Percentiles rank a stretch among this genome's conserved stretches.
Evolutionary conservation across 2,113 vertebrate genomes (phyloP).

Genomic region (Psilopogon haemacephalus): DNA sequence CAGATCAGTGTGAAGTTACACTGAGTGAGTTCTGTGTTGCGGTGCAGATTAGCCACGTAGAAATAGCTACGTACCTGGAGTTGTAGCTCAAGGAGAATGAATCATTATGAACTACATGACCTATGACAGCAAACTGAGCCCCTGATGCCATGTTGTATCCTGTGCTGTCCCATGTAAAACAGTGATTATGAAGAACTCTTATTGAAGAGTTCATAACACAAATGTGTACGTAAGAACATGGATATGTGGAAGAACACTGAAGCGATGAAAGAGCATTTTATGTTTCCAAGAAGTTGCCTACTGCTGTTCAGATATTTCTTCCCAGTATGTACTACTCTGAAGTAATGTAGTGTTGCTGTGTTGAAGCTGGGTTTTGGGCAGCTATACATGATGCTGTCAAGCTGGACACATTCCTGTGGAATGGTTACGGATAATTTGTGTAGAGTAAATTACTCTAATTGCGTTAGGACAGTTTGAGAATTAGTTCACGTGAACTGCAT

Average conservation of each 20-base stretch:
- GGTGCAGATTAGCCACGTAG: background rate
- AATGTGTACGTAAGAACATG: background rate
- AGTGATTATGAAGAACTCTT: background rate
- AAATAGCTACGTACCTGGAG: background rate
- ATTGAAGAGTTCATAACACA: background rate
- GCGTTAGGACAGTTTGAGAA: background rate
- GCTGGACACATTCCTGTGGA: background rate
- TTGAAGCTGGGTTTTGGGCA: background rate
- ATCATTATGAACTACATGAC: background rate
- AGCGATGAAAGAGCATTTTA: background rate
- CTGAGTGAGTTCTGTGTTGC: background rate
- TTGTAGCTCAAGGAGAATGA: background rate
- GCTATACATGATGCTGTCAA: background rate
- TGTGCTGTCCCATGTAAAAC: background rate
- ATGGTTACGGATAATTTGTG: background rate
- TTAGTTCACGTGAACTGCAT: background rate
- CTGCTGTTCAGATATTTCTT: background rate
- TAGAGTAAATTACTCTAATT: background rate
- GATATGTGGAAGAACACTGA: background rate
- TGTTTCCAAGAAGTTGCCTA: fast-evolving
- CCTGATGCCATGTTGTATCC: background rate
- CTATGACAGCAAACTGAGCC: background rate
- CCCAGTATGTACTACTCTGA: background rate
- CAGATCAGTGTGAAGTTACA: background rate
- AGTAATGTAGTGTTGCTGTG: background rate